Base-by-base conservation (phyloP, 2,113 vertebrate species). In the Danionella cerebrum region DNA sequence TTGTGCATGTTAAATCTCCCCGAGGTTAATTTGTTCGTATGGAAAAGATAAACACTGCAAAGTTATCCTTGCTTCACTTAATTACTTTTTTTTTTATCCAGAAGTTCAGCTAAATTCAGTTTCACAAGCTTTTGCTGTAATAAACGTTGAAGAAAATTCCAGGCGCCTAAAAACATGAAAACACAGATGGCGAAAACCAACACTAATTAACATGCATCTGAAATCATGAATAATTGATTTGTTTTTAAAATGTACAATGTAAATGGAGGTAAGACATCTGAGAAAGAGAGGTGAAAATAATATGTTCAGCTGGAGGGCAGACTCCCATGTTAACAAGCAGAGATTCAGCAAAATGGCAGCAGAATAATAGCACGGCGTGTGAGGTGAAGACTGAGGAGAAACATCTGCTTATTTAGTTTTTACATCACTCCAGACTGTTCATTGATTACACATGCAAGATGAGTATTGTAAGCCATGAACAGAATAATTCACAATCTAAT, bases 141-240 rank as follows among this genome's bases (percentile, higher is more conserved):
- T 51, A 65, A 52, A 74, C 27, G 3, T 21, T 25, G 24, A 25
- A n/a, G 10, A 42, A n/a, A 21, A 19, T 18, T 19, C 29, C 13
- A 50, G 13, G 25, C 2, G 19, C 24, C 19, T 19, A 59, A 51
- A 36, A 73, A 64, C 48, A 48, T 22, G 52, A 63, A 55, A 24
- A 69, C 62, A 57, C 58, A 89, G 70, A 65, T 70, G 72, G 75
- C 83, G 83, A 82, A 84, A 84, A 82, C 71, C 80, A 67, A 5
- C 78, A 75, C 65, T 82, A 76, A 84, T 79, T 78, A 83, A 85
- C 85, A 57, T 73, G 85, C 81, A 71, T 66, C 88, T 87, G 80
- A 85, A 88, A 86, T 59, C 66, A 88, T 89, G 79, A 89, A 89
- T 90, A 89, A 91, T 91, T 88, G 79, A 88, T 83, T 55, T 69